Evolutionary conservation across 2,888 invertebrate genomes (phyloP).

Genomic region (Nebria salina): DNA sequence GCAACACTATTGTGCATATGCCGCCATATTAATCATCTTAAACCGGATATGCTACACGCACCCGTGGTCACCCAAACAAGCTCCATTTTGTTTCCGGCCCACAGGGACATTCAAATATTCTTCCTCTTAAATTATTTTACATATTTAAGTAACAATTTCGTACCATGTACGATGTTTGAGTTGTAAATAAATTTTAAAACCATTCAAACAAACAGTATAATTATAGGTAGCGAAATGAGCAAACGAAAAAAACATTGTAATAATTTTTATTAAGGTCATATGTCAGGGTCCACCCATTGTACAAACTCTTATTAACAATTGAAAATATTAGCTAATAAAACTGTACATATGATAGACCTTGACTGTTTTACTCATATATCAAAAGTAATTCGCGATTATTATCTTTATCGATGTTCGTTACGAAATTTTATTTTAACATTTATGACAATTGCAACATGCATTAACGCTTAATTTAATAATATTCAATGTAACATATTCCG

Average conservation of each 20-base stretch:
- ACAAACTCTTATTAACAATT: neutral
- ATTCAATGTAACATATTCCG: no score
- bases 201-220: neutral
- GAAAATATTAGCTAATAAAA: neutral
- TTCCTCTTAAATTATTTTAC: no score
- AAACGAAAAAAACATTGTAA: slow-evolving; percentile 1
- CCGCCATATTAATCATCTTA: neutral
- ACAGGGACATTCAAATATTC: neutral
- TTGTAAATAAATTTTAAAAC: neutral
- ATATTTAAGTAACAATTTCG: no score
- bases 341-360: neutral
- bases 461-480: no score
- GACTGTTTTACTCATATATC: neutral
- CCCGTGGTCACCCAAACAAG: neutral
- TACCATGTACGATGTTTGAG: neutral
- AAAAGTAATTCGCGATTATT: neutral
- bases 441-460: neutral
- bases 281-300: neutral
- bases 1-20: neutral
- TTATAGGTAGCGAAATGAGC: neutral
- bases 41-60: neutral
- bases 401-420: neutral
- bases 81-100: neutral
- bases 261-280: neutral
- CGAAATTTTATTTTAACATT: neutral